Evolutionary conservation across 2,888 invertebrate genomes (phyloP), one percentile per base, ranked within the genome.

Genomic region (Epinotia nisella): DNA sequence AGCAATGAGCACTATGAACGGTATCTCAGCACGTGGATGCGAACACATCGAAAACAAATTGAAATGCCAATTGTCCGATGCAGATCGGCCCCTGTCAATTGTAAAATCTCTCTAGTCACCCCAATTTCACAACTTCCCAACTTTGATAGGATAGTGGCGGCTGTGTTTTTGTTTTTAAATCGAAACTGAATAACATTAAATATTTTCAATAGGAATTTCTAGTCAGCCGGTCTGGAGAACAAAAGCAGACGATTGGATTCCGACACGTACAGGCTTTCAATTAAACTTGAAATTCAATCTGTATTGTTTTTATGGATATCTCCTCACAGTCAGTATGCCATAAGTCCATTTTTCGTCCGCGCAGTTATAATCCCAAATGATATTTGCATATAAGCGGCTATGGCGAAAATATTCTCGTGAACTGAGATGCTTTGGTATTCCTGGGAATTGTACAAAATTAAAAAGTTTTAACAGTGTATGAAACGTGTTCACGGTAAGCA

Each of bases 261-360:
- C 59, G 45, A 55, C 71, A 45, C 66, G 66, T 61, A 45, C 55
- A 35, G 41, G 56, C 21, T 61, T 61, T 66, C 66, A 71, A 71
- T 71, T 71, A 71, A 60, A 71, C 66, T 71, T 71, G 53, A 71
- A 45, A 60, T 66, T 55, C 71, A 71, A 71, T 67, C 71, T 66
- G 60, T 55, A 29, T 55, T 70, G 61, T 61, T 69, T 70, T 39
- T 69, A 51, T n/a, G 3, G 9, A 1, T n/a, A 5, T n/a, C 9
- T 11, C 13, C 21, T 49, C 9, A 45, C 17, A 17, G 3, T 13
- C 3, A 17, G 2, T 17, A 9, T 7, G 13, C 5, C 21, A 11
- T n/a, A 62, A 29, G 21, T 62, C n/a, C 7, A n/a, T 2, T n/a
- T 0, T n/a, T 24, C n/a, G 10, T 3, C 10, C 24, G 11, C n/a